These are phyloP conservation scores for Eumacrocentrus americanus DNA, from an alignment of 2,888 invertebrate species.

Conservation along the genomic window DNA sequence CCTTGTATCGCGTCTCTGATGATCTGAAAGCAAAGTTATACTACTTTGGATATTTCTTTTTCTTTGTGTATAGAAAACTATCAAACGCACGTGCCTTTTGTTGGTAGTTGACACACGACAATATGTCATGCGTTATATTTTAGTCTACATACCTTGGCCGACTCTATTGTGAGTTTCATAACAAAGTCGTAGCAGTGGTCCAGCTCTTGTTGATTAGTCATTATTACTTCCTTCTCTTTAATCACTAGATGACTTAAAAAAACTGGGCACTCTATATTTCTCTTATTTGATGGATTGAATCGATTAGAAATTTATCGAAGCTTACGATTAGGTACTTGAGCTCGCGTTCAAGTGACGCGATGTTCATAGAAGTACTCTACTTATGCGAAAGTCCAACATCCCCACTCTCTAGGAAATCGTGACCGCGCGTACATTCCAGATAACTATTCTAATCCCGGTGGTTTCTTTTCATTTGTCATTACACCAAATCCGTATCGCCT, in stretches of 20 bases:
- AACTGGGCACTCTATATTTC: too few species aligned
- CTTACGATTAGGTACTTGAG: neutral
- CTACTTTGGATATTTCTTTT: conserved; percentile 1
- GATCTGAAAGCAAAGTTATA: conserved; percentile 37
- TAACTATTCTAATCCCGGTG: neutral
- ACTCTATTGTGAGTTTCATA: conserved; percentile 47
- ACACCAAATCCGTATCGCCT: neutral
- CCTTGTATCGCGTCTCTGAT: conserved; percentile 50
- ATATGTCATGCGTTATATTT: too few species aligned
- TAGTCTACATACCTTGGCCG: conserved; percentile 52
- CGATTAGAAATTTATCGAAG: neutral
- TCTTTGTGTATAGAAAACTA: too few species aligned
- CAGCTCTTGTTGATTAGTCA: conserved; percentile 43
- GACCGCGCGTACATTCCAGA: conserved; percentile 6
- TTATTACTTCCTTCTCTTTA: conserved; percentile 18
- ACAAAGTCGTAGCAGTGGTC: conserved; percentile 50
- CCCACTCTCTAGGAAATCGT: conserved; percentile 33
- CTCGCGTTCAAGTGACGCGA: conserved; percentile 31
- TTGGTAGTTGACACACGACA: too few species aligned
- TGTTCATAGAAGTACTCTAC: conserved; percentile 35
- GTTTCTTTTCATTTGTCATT: neutral
- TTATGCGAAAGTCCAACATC: conserved; percentile 38
- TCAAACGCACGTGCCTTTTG: too few species aligned
- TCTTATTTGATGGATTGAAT: too few species aligned
- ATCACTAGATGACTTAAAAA: neutral